Base-by-base conservation (phyloP, 2,888 invertebrate genomes). In the Busseola fusca region DNA sequence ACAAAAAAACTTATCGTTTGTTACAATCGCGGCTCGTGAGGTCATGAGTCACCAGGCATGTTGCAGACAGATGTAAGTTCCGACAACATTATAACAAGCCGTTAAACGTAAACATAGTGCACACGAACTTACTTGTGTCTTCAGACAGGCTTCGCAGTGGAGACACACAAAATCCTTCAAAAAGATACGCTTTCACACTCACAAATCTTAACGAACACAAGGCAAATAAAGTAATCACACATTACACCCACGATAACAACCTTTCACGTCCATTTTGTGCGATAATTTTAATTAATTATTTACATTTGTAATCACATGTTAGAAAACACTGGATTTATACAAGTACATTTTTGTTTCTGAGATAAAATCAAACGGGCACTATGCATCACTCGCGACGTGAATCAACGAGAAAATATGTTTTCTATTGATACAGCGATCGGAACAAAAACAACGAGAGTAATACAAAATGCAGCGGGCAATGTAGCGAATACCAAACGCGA, bases 251-350 rank as follows among this genome's bases (percentile, higher is more conserved):
- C 92, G 87, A 88, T 86, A 85, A 90, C 80, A 90, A 89, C 87
- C 84, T 90, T 91, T 93, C 89, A 91, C 91, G 93, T 93, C 92
- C 93, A 93, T 93, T 91, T 92, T 93, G 91, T 89, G 86, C 85
- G 87, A 84, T 89, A 87, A 90, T 90, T 89, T 88, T 88, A 90
- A 91, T 91, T 91, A 89, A 90, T 86, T 91, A 93, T 93, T 93
- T 91, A 93, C 92, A 92, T 92, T 91, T 87, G 74, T 86, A 91
- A 92, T 94, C 93, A 94, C 94, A 93, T 94, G 91, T 90, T 92
- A 88, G 69, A 86, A 84, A 83, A 86, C 86, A 85, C 78, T 74
- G 66, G 66, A 74, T 71, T 62, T 45, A 70, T 45, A 67, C 57
- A 72, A 80, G 70, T 83, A 83, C 83, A 72, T 66, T 79, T 73